These are phyloP conservation scores for Epizoanthus fatuus DNA, from an alignment of 92 coral and sea anemone species.

Conservation along the genomic window DNA sequence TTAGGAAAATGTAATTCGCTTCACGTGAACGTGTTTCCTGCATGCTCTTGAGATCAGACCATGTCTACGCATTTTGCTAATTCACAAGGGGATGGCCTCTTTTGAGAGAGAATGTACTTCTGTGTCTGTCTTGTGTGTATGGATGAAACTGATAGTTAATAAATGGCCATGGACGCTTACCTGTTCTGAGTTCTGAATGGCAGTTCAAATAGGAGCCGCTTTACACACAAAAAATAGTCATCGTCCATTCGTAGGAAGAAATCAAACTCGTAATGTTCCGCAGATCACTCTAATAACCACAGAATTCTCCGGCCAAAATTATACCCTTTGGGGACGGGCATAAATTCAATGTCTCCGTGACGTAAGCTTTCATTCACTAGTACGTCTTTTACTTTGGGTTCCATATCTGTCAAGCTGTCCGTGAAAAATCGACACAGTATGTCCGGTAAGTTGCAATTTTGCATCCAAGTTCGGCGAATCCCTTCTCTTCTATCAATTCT, in stretches of 20 bases:
- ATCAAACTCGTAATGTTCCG: conserved; percentile 79
- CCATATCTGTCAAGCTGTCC: conserved; percentile 77
- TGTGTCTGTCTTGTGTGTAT: no score
- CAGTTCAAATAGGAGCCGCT: conserved; percentile 81
- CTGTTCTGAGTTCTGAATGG: conserved; percentile 71
- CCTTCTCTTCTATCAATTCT: conserved; percentile 91
- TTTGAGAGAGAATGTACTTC: no score
- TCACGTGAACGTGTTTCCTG: no score
- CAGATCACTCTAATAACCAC: conserved; percentile 92
- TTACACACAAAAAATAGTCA: conserved; percentile 93
- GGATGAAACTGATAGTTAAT: no score
- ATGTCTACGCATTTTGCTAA: no score
- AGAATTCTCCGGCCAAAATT: conserved; percentile 90
- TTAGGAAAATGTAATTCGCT: no score
- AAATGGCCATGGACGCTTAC: not conserved
- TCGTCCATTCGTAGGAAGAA: conserved; percentile 94
- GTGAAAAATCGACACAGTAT: conserved; percentile 94
- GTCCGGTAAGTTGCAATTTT: conserved; percentile 68
- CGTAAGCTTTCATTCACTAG: conserved; percentile 68
- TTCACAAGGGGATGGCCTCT: no score
- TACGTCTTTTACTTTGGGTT: conserved; percentile 63
- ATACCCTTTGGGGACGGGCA: conserved; percentile 82
- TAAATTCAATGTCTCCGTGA: conserved; percentile 81
- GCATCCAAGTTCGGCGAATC: conserved; percentile 92
- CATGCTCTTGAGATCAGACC: no score